Evolutionary conservation across 2,113 vertebrate species (phyloP).

Genomic region (Tinamus guttatus): DNA sequence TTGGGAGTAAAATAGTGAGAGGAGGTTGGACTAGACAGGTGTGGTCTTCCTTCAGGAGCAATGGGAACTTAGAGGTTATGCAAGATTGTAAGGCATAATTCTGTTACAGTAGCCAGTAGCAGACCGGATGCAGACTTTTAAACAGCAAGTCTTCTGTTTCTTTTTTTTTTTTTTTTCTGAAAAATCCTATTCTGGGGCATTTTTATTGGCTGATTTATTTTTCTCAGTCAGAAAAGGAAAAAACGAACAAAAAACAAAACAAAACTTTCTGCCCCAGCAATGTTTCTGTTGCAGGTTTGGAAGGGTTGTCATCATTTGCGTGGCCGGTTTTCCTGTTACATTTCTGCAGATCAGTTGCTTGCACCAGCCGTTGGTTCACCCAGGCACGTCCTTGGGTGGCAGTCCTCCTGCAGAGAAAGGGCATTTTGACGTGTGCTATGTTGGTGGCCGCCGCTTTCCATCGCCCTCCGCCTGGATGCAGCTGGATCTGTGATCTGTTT

Average conservation of each 20-base stretch:
- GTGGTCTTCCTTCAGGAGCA: not conserved
- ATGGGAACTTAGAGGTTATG: not conserved
- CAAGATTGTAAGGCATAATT: not conserved
- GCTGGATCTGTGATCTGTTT: not conserved
- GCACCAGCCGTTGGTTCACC: not conserved
- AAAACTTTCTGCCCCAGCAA: not conserved
- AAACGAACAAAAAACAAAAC: not conserved
- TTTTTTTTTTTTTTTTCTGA: not conserved
- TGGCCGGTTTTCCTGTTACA: not conserved
- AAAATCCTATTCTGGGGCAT: not conserved
- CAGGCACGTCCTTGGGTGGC: not conserved
- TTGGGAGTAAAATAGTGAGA: not conserved
- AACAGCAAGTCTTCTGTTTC: not conserved
- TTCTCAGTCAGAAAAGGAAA: not conserved
- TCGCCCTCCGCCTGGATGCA: not conserved
- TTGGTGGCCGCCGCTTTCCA: not conserved
- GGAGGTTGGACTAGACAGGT: not conserved
- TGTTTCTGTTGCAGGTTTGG: not conserved
- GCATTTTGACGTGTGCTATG: accelerated
- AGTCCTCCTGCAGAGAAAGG: not conserved
- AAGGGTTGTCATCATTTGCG: not conserved
- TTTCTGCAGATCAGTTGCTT: not conserved
- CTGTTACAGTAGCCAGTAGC: not conserved
- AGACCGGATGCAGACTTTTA: not conserved
- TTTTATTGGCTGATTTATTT: not conserved